Base-by-base conservation (phyloP, 2,113 vertebrate genomes). In the Syngnathus floridae region DNA sequence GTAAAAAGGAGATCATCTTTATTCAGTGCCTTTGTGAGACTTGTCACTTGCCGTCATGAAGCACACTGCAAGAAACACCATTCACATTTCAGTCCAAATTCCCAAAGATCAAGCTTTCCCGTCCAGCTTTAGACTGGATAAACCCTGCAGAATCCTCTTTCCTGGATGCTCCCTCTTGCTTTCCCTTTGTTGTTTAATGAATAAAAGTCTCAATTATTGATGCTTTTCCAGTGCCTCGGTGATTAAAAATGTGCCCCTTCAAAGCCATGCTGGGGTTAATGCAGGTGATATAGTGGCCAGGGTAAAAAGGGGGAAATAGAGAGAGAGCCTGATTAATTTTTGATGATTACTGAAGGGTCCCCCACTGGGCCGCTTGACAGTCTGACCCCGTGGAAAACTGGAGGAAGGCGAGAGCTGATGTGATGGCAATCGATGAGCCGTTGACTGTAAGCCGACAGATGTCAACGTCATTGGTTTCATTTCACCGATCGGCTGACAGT, bases 191-290 rank as follows among this genome's bases (percentile, higher is more conserved):
- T 77, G 71, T 87, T 87, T 82, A 83, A 86, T 89, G 81, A 81
- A 87, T 87, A 80, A 78, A 84, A 41, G 13, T 45, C 56, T 90
- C 64, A 85, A 89, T 90, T 86, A 90, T 90, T 81, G 73, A 91
- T 87, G 75, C 81, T 63, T 62, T 73, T 62, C 1, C 75, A 67
- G 64, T 77, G 67, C 61, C 74, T 89, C 79, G 73, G 86, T 89
- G 84, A 89, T 90, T 90, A 43, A 90, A 87, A 85, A 49, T 37
- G 62, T 21, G 7, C 6, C 13, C 45, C 26, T 76, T 74, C 72
- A 82, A 81, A 86, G 78, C 73, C 60, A 74, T 22, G 22, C 46
- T 46, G 71, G 73, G 77, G 73, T 82, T 82, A 86, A 83, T 84
- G 76, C 21, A 37, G 74, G 64, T 82, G 73, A 86, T 71, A 61